Evolutionary conservation across 2,888 invertebrate species (phyloP).

Genomic region (Brachypterus glaber): DNA sequence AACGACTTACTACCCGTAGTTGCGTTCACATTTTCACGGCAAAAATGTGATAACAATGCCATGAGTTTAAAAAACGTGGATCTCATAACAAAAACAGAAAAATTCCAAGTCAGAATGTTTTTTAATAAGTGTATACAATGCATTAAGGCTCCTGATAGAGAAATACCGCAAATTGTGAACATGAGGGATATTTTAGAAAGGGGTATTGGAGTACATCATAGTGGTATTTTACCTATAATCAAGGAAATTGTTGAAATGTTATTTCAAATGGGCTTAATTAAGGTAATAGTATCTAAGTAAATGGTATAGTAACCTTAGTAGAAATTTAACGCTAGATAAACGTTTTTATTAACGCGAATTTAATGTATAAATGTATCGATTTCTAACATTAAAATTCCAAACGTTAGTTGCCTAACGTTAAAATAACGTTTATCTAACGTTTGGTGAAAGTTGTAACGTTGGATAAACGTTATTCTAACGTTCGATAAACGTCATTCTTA

Average conservation of each 20-base stretch:
- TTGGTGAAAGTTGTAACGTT: too few relatives aligned
- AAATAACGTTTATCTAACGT: too few relatives aligned
- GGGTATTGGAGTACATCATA: slow-evolving; percentile 96
- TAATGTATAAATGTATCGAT: too few relatives aligned
- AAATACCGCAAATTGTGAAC: slow-evolving; percentile 74
- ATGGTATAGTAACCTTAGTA: too few relatives aligned
- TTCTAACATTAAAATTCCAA: too few relatives aligned
- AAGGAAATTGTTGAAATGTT: slow-evolving; percentile 98
- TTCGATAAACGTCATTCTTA: too few relatives aligned
- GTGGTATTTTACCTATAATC: slow-evolving; percentile 94
- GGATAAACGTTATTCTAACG: too few relatives aligned
- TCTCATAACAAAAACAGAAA: slow-evolving; percentile 77
- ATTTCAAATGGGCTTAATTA: slow-evolving; percentile 88
- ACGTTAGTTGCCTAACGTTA: too few relatives aligned
- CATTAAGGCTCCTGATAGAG: slow-evolving; percentile 72
- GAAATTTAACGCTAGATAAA: too few relatives aligned
- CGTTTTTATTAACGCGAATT: too few relatives aligned
- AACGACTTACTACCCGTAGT: slow-evolving; percentile 86
- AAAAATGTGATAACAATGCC: slow-evolving; percentile 65
- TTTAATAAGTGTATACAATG: slow-evolving; percentile 68
- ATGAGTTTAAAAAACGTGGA: slow-evolving; percentile 51
- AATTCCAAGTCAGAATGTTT: slow-evolving; percentile 73
- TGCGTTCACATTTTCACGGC: slow-evolving; percentile 85
- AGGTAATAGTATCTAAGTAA: slow-evolving; percentile 23
- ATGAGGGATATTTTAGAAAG: slow-evolving; percentile 64